Evolutionary conservation across 1,140 invertebrate species (phyloP), one percentile per base, ranked within the genome.

Genomic region (Babylonia areolata): DNA sequence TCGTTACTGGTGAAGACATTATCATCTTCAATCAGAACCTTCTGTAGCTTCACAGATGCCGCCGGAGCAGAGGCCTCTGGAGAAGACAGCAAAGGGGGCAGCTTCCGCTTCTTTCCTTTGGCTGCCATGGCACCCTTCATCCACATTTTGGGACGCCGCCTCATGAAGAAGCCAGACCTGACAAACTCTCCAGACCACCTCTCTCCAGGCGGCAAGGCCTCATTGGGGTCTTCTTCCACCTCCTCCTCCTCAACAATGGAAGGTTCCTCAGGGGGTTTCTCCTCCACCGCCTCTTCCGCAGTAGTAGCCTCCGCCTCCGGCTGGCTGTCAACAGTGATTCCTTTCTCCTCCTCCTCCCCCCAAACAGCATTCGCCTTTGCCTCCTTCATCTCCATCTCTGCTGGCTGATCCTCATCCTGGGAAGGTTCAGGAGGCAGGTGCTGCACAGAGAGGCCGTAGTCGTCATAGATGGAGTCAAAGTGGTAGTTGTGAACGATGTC

Each of bases 401-500:
- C 51, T 3, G 71, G 39, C 39, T 84, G 54, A 12, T 89, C 81
- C 23, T 84, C 89, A 37, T 89, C 81, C 28, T 80, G 37, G 73
- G 80, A 69, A 78, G 82, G 39, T 71, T 81, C 85, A 54, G 42
- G 15, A 51, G 85, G 39, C 40, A 58, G 46, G 79, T 89, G 37
- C 58, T 54, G 78, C 17, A 81, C 42, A n/a, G 87, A 82, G 69
- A 12, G 71, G 46, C 86, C 86, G 33, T 87, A 86, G 78, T 87
- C 77, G 69, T 86, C 86, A 73, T 89, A 89, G 33, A 89, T 64
- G 37, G 86, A 87, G 82, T 87, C 69, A 77, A 82, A 87, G 71
- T 85, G 86, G 87, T 89, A 91, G 20, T 85, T 84, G 42, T 87
- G 81, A 15, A 88, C 73, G 84, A 91, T 88, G 75, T 89, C 87